Conservation (phyloP, 2,888 invertebrate genomes). For the Aricia artaxerxes region DNA sequence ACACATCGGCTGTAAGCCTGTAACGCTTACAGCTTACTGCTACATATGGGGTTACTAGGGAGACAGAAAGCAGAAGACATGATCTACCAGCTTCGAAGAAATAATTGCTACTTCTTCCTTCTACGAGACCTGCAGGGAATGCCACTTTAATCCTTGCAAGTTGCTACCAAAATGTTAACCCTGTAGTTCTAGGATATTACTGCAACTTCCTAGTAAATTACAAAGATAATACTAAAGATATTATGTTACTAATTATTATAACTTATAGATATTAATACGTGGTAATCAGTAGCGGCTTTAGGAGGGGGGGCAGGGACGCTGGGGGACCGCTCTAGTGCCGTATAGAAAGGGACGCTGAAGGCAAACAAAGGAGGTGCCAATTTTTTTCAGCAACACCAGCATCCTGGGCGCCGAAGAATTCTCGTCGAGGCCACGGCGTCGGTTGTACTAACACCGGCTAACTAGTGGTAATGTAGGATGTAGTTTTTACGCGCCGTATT, state of each 20-base stretch:
- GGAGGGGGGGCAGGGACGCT: no score
- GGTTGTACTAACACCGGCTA: no score
- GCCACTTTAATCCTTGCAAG: not conserved
- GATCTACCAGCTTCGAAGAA: not conserved
- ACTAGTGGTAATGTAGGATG: not conserved
- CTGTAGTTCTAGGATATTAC: not conserved
- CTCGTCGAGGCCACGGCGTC: no score
- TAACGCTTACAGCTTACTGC: not conserved
- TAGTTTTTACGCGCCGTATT: conserved; percentile 11
- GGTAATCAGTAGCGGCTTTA: no score
- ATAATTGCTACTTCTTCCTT: no score
- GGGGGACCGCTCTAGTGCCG: no score
- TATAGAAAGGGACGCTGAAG: no score
- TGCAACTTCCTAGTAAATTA: not conserved
- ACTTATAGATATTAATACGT: no score
- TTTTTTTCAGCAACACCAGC: no score
- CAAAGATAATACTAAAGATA: not conserved
- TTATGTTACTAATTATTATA: not conserved
- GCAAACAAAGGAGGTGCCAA: no score
- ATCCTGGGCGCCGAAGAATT: no score
- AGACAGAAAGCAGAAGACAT: not conserved
- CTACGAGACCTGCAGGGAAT: no score
- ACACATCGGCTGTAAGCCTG: not conserved
- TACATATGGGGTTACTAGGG: not conserved
- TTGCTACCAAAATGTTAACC: not conserved